Evolutionary conservation across 2,888 invertebrate genomes (phyloP).

Genomic region (Callimorpha dominula): DNA sequence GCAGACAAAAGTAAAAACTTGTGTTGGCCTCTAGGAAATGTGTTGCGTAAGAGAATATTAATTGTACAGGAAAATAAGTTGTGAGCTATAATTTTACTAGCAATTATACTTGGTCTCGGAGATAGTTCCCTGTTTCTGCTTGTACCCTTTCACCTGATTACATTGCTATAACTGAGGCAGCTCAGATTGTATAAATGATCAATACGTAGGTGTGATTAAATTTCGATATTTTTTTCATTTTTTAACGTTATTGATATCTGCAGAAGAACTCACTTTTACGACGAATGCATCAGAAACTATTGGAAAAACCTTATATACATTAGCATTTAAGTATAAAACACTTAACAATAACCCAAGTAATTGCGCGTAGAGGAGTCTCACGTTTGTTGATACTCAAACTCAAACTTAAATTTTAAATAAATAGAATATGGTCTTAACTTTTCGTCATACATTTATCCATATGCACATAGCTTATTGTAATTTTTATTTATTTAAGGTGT

Average conservation of each 20-base stretch:
- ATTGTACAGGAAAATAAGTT: slow-evolving; percentile 31
- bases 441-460: neutral
- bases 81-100: slow-evolving; percentile 21
- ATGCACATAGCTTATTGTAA: neutral
- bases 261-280: neutral
- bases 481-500: slow-evolving; percentile 57
- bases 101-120: slow-evolving; percentile 18
- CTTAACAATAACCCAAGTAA: too few relatives aligned
- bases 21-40: slow-evolving; percentile 4
- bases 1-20: neutral
- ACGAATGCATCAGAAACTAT: neutral
- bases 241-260: neutral
- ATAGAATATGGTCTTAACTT: too few relatives aligned
- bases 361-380: too few relatives aligned
- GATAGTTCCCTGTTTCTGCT: slow-evolving; percentile 18
- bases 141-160: slow-evolving; percentile 23
- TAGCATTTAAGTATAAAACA: neutral
- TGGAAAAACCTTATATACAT: neutral
- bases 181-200: neutral
- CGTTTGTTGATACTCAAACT: too few relatives aligned
- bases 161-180: neutral
- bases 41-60: slow-evolving; percentile 15
- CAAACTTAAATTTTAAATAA: too few relatives aligned
- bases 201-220: neutral
- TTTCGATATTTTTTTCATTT: neutral